phyloP scores from a whole-genome alignment of 2,113 vertebrate genomes.

The Martes martes region DNA sequence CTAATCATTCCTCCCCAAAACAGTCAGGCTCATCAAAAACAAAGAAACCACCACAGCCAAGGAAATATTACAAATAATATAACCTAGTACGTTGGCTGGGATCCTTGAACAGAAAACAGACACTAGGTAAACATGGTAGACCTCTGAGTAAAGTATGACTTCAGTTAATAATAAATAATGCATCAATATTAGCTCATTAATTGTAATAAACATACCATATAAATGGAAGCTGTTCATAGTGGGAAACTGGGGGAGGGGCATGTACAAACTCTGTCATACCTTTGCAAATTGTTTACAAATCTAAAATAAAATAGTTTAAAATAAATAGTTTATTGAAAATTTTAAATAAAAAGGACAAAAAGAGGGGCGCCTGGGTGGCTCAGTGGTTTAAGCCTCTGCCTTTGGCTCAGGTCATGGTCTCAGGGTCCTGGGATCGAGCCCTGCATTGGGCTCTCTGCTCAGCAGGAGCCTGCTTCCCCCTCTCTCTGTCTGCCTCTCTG shows the following conservation, averaged over 20 bases:
- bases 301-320: not conserved
- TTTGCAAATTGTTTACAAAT: not conserved
- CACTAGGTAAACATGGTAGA: not conserved
- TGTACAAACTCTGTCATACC: not conserved
- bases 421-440: no score
- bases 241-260: not conserved
- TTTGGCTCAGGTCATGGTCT: no score
- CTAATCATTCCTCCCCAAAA: not conserved
- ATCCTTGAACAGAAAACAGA: not conserved
- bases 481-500: no score
- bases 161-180: not conserved
- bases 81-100: not conserved
- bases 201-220: not conserved
- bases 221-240: not conserved
- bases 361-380: no score
- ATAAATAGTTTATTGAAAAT: not conserved
- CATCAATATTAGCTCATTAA: not conserved
- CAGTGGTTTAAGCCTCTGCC: no score
- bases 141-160: not conserved
- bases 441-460: no score
- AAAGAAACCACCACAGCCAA: not conserved
- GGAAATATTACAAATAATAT: not conserved
- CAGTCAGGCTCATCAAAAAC: not conserved
- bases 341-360: not conserved
- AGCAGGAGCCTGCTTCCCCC: no score